A percentile compares a stretch with the other conserved stretches of the same genome.
Evolutionary conservation across 2,113 vertebrate genomes (phyloP).

Genomic region (Percopsis transmontana): DNA sequence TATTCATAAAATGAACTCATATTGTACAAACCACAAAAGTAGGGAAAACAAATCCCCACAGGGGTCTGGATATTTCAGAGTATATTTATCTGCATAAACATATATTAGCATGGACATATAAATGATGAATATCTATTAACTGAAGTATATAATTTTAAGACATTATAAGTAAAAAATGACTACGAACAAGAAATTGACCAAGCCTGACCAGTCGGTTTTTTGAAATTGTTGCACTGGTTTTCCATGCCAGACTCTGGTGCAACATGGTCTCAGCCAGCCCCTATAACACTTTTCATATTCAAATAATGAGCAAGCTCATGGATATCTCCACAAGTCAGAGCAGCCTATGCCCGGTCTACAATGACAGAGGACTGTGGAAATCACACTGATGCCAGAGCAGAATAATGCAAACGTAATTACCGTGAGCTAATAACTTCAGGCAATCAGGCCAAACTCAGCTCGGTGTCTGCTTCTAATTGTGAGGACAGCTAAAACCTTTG

Average conservation of each 20-base stretch:
- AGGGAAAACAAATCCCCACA: too few relatives aligned
- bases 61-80: too few relatives aligned
- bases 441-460: conserved; percentile 66
- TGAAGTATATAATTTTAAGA: too few relatives aligned
- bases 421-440: conserved; percentile 74
- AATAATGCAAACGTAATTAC: conserved; percentile 78
- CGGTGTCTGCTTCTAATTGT: conserved; percentile 72
- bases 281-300: conserved; percentile 36
- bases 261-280: conserved; percentile 23
- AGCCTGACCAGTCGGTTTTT: background rate
- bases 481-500: conserved; percentile 69
- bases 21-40: too few relatives aligned
- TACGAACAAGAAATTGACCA: too few relatives aligned
- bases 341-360: conserved; percentile 24
- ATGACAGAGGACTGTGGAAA: conserved; percentile 55
- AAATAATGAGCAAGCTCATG: conserved; percentile 36
- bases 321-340: conserved; percentile 49
- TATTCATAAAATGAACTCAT: too few relatives aligned
- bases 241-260: conserved; percentile 9
- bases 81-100: too few relatives aligned
- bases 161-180: too few relatives aligned
- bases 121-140: too few relatives aligned
- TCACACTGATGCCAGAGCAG: conserved; percentile 50
- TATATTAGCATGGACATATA: too few relatives aligned
- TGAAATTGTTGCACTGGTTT: background rate